phyloP scores from a whole-genome alignment of 2,113 vertebrate species.

The Pollimyrus isidori region DNA sequence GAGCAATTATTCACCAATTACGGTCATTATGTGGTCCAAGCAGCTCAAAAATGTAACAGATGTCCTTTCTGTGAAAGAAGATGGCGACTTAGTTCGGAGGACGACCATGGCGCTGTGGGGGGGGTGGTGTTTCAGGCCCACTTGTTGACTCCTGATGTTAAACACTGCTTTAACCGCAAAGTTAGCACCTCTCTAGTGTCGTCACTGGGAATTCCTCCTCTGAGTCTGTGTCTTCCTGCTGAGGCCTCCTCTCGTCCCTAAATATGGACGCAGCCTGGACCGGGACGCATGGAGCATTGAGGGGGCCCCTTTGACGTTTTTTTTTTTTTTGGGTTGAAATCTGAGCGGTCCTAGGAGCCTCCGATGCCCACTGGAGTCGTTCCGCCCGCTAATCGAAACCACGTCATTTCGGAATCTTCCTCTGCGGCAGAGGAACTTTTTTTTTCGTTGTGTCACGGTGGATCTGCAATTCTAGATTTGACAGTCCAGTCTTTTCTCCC shows the following conservation, averaged over 20 bases:
- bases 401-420: not conserved
- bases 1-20: constrained; percentile 69
- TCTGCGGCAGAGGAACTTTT: not conserved
- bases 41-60: constrained; percentile 71
- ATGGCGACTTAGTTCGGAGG: constrained; percentile 48
- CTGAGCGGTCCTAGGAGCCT: not conserved
- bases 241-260: not conserved
- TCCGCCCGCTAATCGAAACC: not conserved
- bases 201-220: not conserved
- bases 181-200: not conserved
- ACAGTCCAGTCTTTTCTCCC: not conserved
- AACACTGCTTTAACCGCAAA: not conserved
- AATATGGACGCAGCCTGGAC: not conserved
- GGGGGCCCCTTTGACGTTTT: not conserved
- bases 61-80: constrained; percentile 54
- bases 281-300: not conserved
- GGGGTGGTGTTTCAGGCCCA: constrained; percentile 53
- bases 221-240: not conserved
- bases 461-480: not conserved
- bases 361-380: not conserved
- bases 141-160: constrained; percentile 45
- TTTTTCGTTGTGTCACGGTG: not conserved
- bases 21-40: constrained; percentile 68
- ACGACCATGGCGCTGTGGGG: constrained; percentile 56
- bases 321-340: not conserved